Percentiles rank a stretch among this genome's conserved stretches.
Evolutionary conservation across 2,888 invertebrate species (phyloP).

Genomic region (Candidula unifasciata): DNA sequence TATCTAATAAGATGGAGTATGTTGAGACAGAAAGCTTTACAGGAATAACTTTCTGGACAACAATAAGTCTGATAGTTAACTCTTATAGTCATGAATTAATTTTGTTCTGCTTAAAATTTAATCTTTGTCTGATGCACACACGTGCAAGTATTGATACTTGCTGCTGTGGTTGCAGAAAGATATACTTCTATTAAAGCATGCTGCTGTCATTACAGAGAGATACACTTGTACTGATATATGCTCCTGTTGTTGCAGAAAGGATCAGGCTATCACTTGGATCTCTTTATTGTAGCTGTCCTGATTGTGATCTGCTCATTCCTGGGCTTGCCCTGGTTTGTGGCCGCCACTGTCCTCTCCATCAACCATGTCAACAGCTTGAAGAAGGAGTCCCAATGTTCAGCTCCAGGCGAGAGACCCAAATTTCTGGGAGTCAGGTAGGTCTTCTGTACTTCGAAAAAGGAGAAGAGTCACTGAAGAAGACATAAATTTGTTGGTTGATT

Average conservation of each 20-base stretch:
- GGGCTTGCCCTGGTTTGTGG: constrained; percentile 90
- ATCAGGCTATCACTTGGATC: constrained; percentile 95
- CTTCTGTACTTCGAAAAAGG: neutral
- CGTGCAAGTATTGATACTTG: too few species aligned
- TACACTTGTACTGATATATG: too few species aligned
- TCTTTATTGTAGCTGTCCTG: constrained; percentile 91
- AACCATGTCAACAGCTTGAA: constrained; percentile 98
- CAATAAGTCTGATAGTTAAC: too few species aligned
- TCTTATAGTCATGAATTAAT: too few species aligned
- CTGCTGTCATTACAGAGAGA: neutral
- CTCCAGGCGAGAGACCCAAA: constrained; percentile 97
- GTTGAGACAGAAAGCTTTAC: too few species aligned
- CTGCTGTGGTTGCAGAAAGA: neutral
- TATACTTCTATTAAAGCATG: too few species aligned
- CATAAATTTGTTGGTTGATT: too few species aligned
- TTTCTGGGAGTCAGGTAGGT: constrained; percentile 91
- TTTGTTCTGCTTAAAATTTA: too few species aligned
- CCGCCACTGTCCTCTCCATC: constrained; percentile 97
- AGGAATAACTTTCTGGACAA: too few species aligned
- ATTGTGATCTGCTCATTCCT: constrained; percentile 93
- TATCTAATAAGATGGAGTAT: too few species aligned
- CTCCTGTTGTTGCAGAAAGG: constrained; percentile 84
- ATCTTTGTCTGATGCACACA: too few species aligned
- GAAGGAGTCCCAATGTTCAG: constrained; percentile 95
- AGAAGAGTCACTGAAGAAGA: too few species aligned